Base-by-base conservation (phyloP, 2,888 invertebrate species). In the Philaethria dido region DNA sequence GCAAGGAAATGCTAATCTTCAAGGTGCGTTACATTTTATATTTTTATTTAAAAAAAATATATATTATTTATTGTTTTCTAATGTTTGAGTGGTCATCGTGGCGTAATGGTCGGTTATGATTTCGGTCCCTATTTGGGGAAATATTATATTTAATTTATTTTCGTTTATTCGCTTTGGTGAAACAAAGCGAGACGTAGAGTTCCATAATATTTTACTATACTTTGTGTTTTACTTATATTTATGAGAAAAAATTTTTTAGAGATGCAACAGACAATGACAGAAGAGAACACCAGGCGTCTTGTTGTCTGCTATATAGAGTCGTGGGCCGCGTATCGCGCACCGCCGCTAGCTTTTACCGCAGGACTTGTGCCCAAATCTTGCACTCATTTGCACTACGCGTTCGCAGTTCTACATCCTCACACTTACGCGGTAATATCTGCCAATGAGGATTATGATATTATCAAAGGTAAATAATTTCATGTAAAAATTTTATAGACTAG, bases 341-440 rank as follows among this genome's bases (percentile, higher is more conserved):
- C 95, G 36, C 96, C 96, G 0, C 90, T 95, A 64, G 93, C 94
- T 0, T 95, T 96, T 78, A 93, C 93, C 0, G 93, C 95, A 0
- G 93, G 93, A 22, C 93, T 95, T 62, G 84, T 96, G 52, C 95
- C 96, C 18, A 93, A 93, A 3, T 93, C 94, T 71, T 97, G 97
- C 84, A 95, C 96, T 2, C 96, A 97, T 78, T 86, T 96, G 1
- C 94, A 96, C 70, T 97, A 96, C 78, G 94, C 95, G 1, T 95
- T 95, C 73, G 96, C 96, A 6, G 93, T 94, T 2, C 86, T 97
- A 70, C 95, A 96, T 78, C 94, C 95, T 0, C 94, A 95, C 71
- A 94, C 93, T 0, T 94, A 94, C 75, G 88, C 93, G 14, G 88
- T 96, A 22, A 88, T 93, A 50, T 93, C 96, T 0, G 92, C 93